phyloP scores from a whole-genome alignment of 2,797 vertebrate genomes.

The Centroberyx gerrardi region DNA sequence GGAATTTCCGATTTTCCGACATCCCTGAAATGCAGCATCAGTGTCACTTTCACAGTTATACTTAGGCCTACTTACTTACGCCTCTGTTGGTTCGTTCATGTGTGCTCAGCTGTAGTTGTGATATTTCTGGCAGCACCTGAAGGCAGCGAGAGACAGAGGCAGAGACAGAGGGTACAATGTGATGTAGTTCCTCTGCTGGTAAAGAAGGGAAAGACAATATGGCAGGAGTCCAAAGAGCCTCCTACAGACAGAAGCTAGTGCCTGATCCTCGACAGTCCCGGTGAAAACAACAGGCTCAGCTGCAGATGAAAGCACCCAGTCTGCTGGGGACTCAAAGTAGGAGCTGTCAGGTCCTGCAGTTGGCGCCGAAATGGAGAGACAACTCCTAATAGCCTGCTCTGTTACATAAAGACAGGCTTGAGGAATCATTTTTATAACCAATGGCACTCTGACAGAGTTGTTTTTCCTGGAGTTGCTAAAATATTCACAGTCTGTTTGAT shows the following conservation, averaged over 20 bases:
- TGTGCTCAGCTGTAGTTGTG: slow-evolving; percentile 8
- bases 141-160: background rate
- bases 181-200: slow-evolving; percentile 56
- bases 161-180: slow-evolving; percentile 24
- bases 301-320: background rate
- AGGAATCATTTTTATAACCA: slow-evolving; percentile 14
- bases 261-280: slow-evolving; percentile 5
- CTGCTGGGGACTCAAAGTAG: background rate
- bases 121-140: slow-evolving; percentile 2
- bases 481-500: slow-evolving; percentile 29
- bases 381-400: slow-evolving; percentile 14
- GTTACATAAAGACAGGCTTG: background rate
- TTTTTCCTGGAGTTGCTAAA: slow-evolving; percentile 22
- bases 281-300: background rate
- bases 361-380: slow-evolving; percentile 8
- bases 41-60: too few species aligned
- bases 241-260: slow-evolving; percentile 15
- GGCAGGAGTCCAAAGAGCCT: slow-evolving; percentile 33
- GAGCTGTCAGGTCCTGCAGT: slow-evolving; percentile 17
- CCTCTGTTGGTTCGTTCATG: background rate
- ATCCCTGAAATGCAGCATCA: background rate
- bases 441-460: background rate
- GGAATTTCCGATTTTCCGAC: too few species aligned
- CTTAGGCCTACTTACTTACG: too few species aligned
- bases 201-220: slow-evolving; percentile 30